A percentile compares a stretch with the other conserved stretches of the same genome.
phyloP scores from a whole-genome alignment of 2,888 invertebrate genomes.

The Anticlea derivata region DNA sequence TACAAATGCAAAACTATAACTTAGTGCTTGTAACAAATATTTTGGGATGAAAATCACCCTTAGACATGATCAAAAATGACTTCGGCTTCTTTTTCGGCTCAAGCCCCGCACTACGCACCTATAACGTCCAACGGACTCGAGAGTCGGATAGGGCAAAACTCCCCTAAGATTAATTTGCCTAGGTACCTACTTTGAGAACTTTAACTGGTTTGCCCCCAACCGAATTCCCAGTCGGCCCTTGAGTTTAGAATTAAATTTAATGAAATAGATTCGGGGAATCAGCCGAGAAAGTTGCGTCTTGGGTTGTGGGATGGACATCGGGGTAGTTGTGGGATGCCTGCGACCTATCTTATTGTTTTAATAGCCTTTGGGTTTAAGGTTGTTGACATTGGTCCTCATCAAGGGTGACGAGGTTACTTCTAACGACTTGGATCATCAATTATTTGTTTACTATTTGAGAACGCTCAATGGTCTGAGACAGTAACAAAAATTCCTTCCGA shows the following conservation, averaged over 20 bases:
- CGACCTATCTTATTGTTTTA: slow-evolving; percentile 21
- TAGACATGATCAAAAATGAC: background rate
- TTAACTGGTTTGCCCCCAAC: slow-evolving; percentile 80
- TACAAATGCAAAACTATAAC: too few relatives aligned
- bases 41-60: too few relatives aligned
- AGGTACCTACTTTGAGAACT: slow-evolving; percentile 74
- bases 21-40: too few relatives aligned
- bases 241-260: slow-evolving; percentile 81
- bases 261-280: slow-evolving; percentile 78
- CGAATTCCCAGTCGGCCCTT: slow-evolving; percentile 75
- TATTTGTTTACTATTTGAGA: background rate
- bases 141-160: slow-evolving; percentile 77
- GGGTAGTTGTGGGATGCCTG: slow-evolving; percentile 31
- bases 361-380: slow-evolving; percentile 15
- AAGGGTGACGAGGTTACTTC: slow-evolving; percentile 14
- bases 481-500: too few relatives aligned
- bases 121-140: slow-evolving; percentile 64
- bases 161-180: slow-evolving; percentile 82
- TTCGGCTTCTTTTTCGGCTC: slow-evolving; percentile 7
- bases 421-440: slow-evolving; percentile 11
- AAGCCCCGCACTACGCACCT: background rate
- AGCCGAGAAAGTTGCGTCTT: slow-evolving; percentile 63
- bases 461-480: too few relatives aligned
- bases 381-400: slow-evolving; percentile 23
- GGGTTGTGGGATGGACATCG: slow-evolving; percentile 34